Percentiles rank a stretch among this genome's conserved stretches.
phyloP scores from a whole-genome alignment of 2,113 vertebrate species.

The Antechinus flavipes region DNA sequence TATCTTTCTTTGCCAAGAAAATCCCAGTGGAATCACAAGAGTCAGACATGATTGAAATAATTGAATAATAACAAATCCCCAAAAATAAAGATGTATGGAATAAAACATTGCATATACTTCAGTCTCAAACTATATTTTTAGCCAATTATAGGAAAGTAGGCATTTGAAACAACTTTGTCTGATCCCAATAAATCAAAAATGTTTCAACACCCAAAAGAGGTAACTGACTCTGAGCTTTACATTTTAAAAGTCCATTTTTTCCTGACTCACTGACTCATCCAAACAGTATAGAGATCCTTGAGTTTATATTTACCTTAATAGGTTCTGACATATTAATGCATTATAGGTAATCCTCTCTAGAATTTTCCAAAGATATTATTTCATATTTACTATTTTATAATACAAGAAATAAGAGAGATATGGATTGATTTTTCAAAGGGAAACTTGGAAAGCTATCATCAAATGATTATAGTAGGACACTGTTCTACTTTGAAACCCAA shows the following conservation, averaged over 20 bases:
- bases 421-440: constrained; percentile 5
- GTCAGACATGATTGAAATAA: too few species aligned
- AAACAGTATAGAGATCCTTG: background rate
- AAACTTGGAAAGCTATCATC: background rate
- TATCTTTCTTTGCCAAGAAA: too few species aligned
- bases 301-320: constrained; percentile 43
- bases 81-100: background rate
- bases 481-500: background rate
- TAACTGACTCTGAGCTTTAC: background rate
- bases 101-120: background rate
- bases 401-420: background rate
- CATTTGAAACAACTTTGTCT: background rate
- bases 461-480: background rate
- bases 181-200: background rate
- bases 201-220: background rate
- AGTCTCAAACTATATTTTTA: constrained; percentile 26
- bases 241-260: constrained; percentile 15
- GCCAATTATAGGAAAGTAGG: constrained; percentile 3
- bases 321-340: constrained; percentile 33
- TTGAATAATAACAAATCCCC: too few species aligned
- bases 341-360: constrained; percentile 26
- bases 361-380: constrained; percentile 2
- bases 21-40: too few species aligned
- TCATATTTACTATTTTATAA: constrained; percentile 46
- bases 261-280: constrained; percentile 26